phyloP scores from a whole-genome alignment of 2,797 vertebrate genomes.

The Schizopygopsis pylzovi region DNA sequence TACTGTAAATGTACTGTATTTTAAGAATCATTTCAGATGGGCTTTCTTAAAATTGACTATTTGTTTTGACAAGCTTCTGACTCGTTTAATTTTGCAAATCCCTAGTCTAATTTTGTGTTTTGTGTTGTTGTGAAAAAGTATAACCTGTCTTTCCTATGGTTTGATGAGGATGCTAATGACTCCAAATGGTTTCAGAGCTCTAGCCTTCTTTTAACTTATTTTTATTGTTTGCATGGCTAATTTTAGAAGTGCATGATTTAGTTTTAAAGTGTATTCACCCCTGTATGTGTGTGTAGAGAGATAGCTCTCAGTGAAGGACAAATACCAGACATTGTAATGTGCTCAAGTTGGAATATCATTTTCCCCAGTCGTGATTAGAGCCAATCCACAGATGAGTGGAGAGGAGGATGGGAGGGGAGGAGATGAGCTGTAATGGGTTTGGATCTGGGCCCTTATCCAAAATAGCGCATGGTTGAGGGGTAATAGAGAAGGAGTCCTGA shows the following conservation, averaged over 20 bases:
- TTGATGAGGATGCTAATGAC: slow-evolving; percentile 62
- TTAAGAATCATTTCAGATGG: neutral
- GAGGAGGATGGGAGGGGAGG: slow-evolving; percentile 51
- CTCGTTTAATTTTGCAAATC: neutral
- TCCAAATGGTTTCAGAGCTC: slow-evolving; percentile 64
- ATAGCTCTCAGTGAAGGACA: slow-evolving; percentile 62
- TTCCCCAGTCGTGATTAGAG: slow-evolving; percentile 65
- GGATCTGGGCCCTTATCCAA: slow-evolving; percentile 73
- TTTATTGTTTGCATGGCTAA: slow-evolving; percentile 5
- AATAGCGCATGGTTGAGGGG: slow-evolving; percentile 63
- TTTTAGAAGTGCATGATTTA: neutral
- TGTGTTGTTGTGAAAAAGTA: neutral
- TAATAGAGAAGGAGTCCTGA: slow-evolving; percentile 62
- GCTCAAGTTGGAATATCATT: slow-evolving; percentile 61
- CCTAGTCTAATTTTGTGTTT: neutral
- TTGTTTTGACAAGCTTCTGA: neutral
- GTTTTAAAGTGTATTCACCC: slow-evolving; percentile 9
- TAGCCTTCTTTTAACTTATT: neutral
- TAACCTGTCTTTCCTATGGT: neutral
- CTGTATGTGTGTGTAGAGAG: neutral
- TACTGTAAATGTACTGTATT: neutral
- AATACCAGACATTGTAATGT: slow-evolving; percentile 63
- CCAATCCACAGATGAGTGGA: slow-evolving; percentile 59
- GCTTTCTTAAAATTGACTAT: neutral
- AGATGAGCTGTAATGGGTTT: slow-evolving; percentile 65